These are phyloP conservation scores for Dryobates pubescens DNA, from an alignment of 2,797 vertebrate genomes.

Conservation along the genomic window DNA sequence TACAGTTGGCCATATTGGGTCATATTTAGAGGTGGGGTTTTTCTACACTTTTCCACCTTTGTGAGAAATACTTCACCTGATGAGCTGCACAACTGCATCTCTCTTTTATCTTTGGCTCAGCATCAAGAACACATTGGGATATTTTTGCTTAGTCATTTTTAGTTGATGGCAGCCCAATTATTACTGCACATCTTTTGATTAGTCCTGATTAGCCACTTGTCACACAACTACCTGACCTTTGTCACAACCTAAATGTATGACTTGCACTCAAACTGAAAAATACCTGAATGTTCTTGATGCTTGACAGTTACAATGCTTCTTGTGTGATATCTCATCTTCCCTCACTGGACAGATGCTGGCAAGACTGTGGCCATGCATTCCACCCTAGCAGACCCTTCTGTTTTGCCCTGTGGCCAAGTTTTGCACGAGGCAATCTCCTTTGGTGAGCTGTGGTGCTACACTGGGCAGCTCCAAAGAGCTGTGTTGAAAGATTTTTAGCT, in stretches of 20 bases:
- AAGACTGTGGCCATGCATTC: background rate
- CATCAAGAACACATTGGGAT: background rate
- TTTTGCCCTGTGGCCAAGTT: background rate
- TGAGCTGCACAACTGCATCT: background rate
- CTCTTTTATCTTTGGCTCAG: background rate
- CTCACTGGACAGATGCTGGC: background rate
- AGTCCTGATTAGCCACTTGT: background rate
- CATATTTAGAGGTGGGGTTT: rapidly evolving
- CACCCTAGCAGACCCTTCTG: background rate
- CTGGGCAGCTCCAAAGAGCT: background rate
- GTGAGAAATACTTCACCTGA: background rate
- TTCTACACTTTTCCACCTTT: background rate
- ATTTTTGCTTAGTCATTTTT: background rate
- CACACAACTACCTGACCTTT: background rate
- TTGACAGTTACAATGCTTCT: background rate
- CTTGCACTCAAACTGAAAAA: background rate
- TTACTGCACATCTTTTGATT: background rate
- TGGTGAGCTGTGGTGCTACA: background rate
- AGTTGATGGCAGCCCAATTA: background rate
- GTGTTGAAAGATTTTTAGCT: background rate
- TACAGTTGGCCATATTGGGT: rapidly evolving
- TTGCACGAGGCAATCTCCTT: background rate
- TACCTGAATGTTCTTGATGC: rapidly evolving
- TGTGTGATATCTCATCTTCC: background rate
- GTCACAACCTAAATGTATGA: background rate